Conservation (phyloP, 2,113 vertebrate species). For the human region DNA sequence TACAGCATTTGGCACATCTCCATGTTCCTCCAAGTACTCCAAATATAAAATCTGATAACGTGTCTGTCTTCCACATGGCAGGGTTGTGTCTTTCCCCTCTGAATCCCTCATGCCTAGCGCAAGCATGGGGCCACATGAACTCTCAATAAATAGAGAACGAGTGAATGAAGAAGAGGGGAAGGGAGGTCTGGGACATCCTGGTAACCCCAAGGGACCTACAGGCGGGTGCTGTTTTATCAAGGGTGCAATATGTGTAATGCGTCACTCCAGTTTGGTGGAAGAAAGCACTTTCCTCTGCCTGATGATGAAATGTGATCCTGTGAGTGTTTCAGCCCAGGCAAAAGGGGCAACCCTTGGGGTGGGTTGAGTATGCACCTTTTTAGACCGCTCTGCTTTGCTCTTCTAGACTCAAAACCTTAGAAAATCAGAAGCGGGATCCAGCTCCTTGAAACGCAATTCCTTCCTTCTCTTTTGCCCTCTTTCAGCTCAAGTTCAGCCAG, state of each 20-base stretch:
- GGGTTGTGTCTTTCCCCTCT: not conserved
- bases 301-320: not conserved
- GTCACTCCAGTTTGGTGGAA: not conserved
- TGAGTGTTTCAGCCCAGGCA: not conserved
- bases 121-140: not conserved
- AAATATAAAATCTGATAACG: not conserved
- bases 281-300: not conserved
- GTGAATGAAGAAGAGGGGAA: not conserved
- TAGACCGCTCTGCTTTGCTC: not conserved
- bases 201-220: not conserved
- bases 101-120: not conserved
- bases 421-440: not conserved
- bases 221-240: not conserved
- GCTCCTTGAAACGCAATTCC: not conserved
- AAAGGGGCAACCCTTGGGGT: not conserved
- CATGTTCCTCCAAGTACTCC: not conserved
- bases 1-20: not conserved
- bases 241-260: not conserved
- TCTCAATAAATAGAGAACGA: not conserved
- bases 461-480: not conserved
- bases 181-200: not conserved
- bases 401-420: not conserved
- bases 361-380: not conserved
- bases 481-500: not conserved
- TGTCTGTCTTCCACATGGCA: not conserved